Base-by-base conservation (phyloP, 2,113 vertebrate genomes). In the Suncus etruscus region DNA sequence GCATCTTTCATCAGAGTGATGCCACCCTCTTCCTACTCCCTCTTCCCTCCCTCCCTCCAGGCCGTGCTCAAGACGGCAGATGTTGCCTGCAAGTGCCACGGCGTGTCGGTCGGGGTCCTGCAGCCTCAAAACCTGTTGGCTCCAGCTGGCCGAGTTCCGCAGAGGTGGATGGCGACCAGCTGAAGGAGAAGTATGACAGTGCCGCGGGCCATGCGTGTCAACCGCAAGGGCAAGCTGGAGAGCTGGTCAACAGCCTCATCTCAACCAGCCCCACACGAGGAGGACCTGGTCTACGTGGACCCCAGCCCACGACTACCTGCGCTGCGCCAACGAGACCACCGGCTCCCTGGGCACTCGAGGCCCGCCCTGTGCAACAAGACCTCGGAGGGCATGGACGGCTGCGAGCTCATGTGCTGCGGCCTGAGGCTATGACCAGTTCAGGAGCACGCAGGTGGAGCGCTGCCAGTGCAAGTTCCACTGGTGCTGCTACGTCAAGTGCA, bases 381-480 rank as follows among this genome's bases (percentile, higher is more conserved):
- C 48, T 99, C 99, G 0, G 99, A 99, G 97, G 99, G 99, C 95
- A 99, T 98, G 98, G 99, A 99, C 45, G 99, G 99, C 97, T 99
- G 99, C 0, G 99, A 99, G 97, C 98, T 99, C 80, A 99, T 99
- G 99, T 99, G 99, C 98, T 99, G 99, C 8, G 99, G 99, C 9
- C n/a, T 97, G 99, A 0, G 99, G 99, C 63, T 99, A 99, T 5
- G 99, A 99, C 98, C 99, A 99, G 97, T 99, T 99, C 98, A 99
- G 99, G 98, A 99, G 97, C 3, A 98, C 99, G 90, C 99, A 98
- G 96, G 98, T 98, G 77, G 99, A 99, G 97, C 99, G 99, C 74
- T 99, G 99, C 97, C 98, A 99, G 98, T 99, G 99, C 98, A 99
- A 98, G 97, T 99, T 99, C 97, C 99, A 99, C 98, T 99, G 99